phyloP scores from a whole-genome alignment of 2,797 vertebrate genomes.

The Loriculus beryllinus region DNA sequence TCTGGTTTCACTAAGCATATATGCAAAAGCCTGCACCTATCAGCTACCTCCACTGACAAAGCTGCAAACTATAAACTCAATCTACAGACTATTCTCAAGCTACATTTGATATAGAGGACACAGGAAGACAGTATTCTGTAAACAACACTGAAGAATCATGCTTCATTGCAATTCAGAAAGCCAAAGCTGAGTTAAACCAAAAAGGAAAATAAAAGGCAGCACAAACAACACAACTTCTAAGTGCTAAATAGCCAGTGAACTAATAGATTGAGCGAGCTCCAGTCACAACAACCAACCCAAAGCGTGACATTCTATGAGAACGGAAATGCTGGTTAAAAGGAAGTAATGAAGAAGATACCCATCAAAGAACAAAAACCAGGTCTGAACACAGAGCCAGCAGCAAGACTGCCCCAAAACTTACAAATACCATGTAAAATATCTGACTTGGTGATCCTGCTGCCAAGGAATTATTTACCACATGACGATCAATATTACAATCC shows the following conservation, averaged over 20 bases:
- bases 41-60: neutral
- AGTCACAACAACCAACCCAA: neutral
- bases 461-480: conserved; percentile 21
- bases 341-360: neutral
- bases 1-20: neutral
- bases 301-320: neutral
- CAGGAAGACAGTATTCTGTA: neutral
- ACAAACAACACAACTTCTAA: neutral
- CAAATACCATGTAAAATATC: neutral
- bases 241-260: neutral
- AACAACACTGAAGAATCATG: neutral
- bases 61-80: neutral
- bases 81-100: neutral
- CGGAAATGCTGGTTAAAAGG: neutral
- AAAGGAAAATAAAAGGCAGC: neutral
- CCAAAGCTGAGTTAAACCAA: neutral
- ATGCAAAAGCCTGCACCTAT: neutral
- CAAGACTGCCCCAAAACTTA: neutral
- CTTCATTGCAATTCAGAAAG: neutral
- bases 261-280: neutral
- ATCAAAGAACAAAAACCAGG: neutral
- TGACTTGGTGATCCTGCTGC: neutral
- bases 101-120: neutral
- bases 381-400: neutral
- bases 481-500: conserved; percentile 11